A percentile compares a stretch with the other conserved stretches of the same genome.
Evolutionary conservation across 2,113 vertebrate species (phyloP).

Genomic region (Podarcis raffonei): DNA sequence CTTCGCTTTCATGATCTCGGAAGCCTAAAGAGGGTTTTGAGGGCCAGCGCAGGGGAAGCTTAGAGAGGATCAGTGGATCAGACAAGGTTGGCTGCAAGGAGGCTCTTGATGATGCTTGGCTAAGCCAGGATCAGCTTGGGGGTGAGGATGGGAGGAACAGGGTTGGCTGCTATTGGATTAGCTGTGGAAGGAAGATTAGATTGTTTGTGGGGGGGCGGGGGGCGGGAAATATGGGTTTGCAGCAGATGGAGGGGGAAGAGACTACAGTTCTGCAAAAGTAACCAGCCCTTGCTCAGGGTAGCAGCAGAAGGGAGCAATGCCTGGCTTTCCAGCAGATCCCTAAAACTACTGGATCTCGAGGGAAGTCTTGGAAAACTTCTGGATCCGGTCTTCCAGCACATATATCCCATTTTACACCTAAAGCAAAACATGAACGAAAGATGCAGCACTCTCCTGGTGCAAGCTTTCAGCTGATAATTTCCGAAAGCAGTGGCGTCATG

Average conservation of each 20-base stretch:
- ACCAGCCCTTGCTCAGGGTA: not conserved
- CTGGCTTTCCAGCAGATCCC: not conserved
- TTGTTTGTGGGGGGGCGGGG: too few species aligned
- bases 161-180: not conserved
- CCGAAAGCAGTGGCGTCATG: slow-evolving; percentile 73
- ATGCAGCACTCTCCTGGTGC: not conserved
- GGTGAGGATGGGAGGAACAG: not conserved
- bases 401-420: not conserved
- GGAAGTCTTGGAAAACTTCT: not conserved
- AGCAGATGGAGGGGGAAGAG: slow-evolving; percentile 24
- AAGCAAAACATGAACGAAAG: not conserved
- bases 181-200: not conserved
- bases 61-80: not conserved
- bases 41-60: not conserved
- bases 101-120: not conserved
- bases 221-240: slow-evolving; percentile 4
- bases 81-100: not conserved
- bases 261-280: not conserved
- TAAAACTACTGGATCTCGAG: not conserved
- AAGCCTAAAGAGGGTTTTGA: slow-evolving; percentile 24
- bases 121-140: not conserved
- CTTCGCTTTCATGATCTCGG: slow-evolving; percentile 14
- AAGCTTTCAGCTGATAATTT: slow-evolving; percentile 72
- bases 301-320: not conserved
- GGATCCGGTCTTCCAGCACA: not conserved